These are phyloP conservation scores for Anagyrus pseudococci DNA, from an alignment of 2,888 invertebrate genomes.

Conservation along the genomic window DNA sequence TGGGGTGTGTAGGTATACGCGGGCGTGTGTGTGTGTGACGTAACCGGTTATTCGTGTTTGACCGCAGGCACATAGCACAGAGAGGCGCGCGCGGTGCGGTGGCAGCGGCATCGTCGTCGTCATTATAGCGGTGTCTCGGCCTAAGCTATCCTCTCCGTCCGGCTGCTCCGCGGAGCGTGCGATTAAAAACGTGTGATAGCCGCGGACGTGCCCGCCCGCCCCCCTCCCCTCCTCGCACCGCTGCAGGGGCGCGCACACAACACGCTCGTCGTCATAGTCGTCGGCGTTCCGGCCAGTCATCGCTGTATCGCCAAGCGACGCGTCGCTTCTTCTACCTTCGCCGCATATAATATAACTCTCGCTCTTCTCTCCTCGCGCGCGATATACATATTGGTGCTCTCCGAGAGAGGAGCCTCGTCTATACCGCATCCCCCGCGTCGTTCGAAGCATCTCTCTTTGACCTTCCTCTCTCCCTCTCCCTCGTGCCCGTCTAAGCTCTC, in stretches of 20 bases:
- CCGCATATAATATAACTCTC: too few relatives aligned
- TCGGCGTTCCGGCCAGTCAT: neutral
- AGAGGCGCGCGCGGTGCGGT: neutral
- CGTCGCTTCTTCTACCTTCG: neutral
- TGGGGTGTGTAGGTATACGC: neutral
- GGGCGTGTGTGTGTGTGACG: neutral
- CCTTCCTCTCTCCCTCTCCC: neutral
- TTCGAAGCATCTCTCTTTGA: neutral
- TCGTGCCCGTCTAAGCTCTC: neutral
- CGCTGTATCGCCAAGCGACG: too few relatives aligned
- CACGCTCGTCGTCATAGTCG: neutral
- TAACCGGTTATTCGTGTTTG: conserved; percentile 3
- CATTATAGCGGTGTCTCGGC: neutral
- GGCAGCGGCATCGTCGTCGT: neutral
- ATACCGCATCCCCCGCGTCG: neutral
- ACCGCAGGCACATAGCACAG: neutral
- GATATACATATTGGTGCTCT: too few relatives aligned
- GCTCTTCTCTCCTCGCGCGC: too few relatives aligned
- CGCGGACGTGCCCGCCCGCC: too few relatives aligned
- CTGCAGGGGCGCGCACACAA: neutral
- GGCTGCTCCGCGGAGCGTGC: too few relatives aligned
- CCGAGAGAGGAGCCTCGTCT: too few relatives aligned
- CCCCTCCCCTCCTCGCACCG: neutral
- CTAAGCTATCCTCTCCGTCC: neutral
- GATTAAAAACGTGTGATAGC: too few relatives aligned